Evolutionary conservation across 2,888 invertebrate species (phyloP), one percentile per base, ranked within the genome.

Genomic region (Ophion costatus): DNA sequence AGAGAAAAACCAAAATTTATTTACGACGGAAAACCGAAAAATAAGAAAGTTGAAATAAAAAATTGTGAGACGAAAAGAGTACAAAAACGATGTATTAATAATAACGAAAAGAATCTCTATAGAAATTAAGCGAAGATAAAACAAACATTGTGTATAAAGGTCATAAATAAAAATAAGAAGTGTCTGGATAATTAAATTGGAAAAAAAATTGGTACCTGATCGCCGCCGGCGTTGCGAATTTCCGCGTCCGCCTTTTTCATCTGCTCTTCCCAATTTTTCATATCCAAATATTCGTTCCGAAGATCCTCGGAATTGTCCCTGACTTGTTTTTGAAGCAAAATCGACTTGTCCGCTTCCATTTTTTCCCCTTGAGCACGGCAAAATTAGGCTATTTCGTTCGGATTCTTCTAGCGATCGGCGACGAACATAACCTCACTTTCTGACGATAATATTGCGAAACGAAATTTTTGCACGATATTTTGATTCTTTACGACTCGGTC

Each of bases 241-340:
- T 95, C 95, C 83, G 94, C 94, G 88, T 97, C 97, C 94, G 96
- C 96, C 86, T 95, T 94, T 94, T 96, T 96, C 96, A 97, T 97
- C 92, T 96, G 96, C 74, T 95, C 94, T 90, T 96, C 96, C 96
- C 96, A 96, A 92, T 94, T 95, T 92, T 96, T 95, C 91, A 98
- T 94, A 91, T 97, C 97, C 88, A 95, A 95, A 92, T 96, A 94
- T 94, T 96, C 97, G 87, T 94, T 95, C 89, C 96, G 95, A 77
- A 97, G 94, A 90, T 96, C 96, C 87, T 95, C 95, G 38, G 95
- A 95, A 94, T 97, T 97, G 89, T 97, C 95, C 88, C 95, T 95
- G 82, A 96, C 94, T 93, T 97, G 96, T 91, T 95, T 96, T 94
- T 97, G 97, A 84, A 97, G 92, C 85, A 95, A 93, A 88, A 96